Evolutionary conservation across 1,140 invertebrate genomes (phyloP), one percentile per base, ranked within the genome.

Genomic region (Anastrepha ludens): DNA sequence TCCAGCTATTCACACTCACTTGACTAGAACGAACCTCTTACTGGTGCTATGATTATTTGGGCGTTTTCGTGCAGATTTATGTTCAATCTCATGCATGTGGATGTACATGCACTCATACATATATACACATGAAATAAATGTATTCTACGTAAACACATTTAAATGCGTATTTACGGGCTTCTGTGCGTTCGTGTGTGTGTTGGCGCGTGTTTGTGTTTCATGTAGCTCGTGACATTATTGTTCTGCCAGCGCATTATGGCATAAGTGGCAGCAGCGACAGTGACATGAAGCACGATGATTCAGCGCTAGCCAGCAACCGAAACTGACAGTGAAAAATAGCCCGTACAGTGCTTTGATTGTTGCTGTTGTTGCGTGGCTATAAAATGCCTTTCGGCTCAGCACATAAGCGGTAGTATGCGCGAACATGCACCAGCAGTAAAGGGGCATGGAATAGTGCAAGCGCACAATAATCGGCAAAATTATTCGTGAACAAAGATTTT

Each of bases 201-300:
- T 5, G 44, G 39, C 44, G 41, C 7, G 17, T 65, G 20, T 8
- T 13, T 74, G 67, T 13, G 5, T 74, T 2, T 41, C 44, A 81
- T 55, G 41, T 81, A 47, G 50, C 17, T 81, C 55, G n/a, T 41
- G 74, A 11, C 74, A 81, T 81, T 81, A 81, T 81, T 81, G 74
- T 58, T 47, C 74, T 58, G 74, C 74, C 74, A 55, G 47, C 74
- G 47, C 74, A 81, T 81, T 81, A 13, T 81, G 74, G 44, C 74
- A 81, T 81, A 81, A 81, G 74, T 81, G 74, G 50, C 47, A 29
- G 20, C 47, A n/a, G 20, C 8, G 74, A 55, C 74, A 81, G 47
- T 81, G 74, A 81, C 74, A 81, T 55, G 74, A 81, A n/a, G 47
- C 47, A 81, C 20, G n/a, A 50, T 50, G 74, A 44, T 81, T 81